These are phyloP conservation scores for Plagodis pulveraria DNA, from an alignment of 2,888 invertebrate genomes.

Conservation along the genomic window DNA sequence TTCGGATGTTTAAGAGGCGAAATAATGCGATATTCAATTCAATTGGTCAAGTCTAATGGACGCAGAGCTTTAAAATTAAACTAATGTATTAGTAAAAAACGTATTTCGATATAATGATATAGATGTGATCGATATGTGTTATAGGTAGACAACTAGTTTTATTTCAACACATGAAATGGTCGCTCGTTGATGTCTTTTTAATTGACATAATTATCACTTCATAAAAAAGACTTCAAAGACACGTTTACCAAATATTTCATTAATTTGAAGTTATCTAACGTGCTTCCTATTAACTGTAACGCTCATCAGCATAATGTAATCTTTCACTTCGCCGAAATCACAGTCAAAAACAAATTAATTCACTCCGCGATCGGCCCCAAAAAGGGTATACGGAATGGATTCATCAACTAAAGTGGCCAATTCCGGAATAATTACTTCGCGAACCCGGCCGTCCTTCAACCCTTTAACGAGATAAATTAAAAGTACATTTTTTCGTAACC, in stretches of 20 bases:
- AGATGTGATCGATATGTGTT: too few relatives aligned
- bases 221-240: constrained; percentile 11
- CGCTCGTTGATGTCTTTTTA: constrained; percentile 24
- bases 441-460: constrained; percentile 82
- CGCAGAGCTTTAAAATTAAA: too few relatives aligned
- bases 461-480: constrained; percentile 86
- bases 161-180: not conserved
- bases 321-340: constrained; percentile 73
- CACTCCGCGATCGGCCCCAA: constrained; percentile 71
- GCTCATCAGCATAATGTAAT: constrained; percentile 71
- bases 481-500: constrained; percentile 85
- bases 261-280: not conserved
- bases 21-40: too few relatives aligned
- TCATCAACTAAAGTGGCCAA: constrained; percentile 85
- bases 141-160: too few relatives aligned
- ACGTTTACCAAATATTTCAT: not conserved
- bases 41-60: too few relatives aligned
- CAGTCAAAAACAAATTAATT: constrained; percentile 77
- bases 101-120: too few relatives aligned
- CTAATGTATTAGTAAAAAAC: too few relatives aligned
- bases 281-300: constrained; percentile 31
- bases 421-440: constrained; percentile 83
- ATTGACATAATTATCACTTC: constrained; percentile 4
- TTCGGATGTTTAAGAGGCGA: too few relatives aligned
- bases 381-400: constrained; percentile 76